These are phyloP conservation scores for Ernsta delagoae DNA, from an alignment of 2,888 invertebrate genomes.

Conservation along the genomic window DNA sequence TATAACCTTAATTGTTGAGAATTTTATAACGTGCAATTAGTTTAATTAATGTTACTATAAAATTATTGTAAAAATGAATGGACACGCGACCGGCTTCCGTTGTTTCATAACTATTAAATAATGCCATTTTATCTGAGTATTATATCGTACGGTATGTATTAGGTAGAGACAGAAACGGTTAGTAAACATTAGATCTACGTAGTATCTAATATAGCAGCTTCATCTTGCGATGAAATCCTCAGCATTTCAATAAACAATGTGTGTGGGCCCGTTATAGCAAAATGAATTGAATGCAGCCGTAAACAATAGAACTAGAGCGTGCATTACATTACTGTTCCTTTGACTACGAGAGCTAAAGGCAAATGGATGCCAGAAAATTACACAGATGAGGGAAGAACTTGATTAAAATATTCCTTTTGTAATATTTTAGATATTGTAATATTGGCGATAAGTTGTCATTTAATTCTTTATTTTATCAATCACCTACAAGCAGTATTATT, in stretches of 20 bases:
- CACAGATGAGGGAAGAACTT: background rate
- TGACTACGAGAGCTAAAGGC: constrained; percentile 9
- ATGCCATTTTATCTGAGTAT: background rate
- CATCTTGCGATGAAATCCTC: constrained; percentile 14
- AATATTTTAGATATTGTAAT: too few relatives aligned
- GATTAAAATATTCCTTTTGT: background rate
- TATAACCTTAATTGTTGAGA: background rate
- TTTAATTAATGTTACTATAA: constrained; percentile 33
- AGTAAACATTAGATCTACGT: too few relatives aligned
- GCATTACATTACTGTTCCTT: constrained; percentile 41
- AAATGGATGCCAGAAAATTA: background rate
- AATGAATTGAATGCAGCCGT: constrained; percentile 41
- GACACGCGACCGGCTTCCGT: background rate
- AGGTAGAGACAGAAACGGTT: too few relatives aligned
- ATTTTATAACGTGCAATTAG: background rate
- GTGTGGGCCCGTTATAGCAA: constrained; percentile 31
- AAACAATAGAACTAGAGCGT: constrained; percentile 60
- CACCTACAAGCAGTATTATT: too few relatives aligned
- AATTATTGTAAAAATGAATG: background rate
- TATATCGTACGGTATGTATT: too few relatives aligned
- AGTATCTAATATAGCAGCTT: background rate
- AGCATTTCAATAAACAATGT: constrained; percentile 33
- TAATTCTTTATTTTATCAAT: too few relatives aligned
- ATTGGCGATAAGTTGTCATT: too few relatives aligned
- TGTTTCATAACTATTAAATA: background rate